phyloP scores from a whole-genome alignment of 2,888 invertebrate species.

The Hipparchia semele region DNA sequence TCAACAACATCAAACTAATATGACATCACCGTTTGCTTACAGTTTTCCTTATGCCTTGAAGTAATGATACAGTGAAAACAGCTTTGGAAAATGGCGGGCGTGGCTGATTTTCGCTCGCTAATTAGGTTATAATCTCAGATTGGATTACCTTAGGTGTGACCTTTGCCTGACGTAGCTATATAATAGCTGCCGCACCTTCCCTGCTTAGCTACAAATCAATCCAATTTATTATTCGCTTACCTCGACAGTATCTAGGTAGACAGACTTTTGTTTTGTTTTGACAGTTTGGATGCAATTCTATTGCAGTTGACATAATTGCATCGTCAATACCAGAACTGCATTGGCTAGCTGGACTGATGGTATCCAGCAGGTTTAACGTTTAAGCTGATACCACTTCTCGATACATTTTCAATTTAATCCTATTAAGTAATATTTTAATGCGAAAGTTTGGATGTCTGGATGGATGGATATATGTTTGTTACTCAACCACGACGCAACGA shows the following conservation, averaged over 20 bases:
- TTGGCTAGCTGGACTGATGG: too few species aligned
- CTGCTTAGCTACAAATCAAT: constrained; percentile 15
- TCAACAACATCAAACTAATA: neutral
- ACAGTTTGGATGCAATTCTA: neutral
- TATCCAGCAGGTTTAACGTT: too few species aligned
- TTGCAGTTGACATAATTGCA: too few species aligned
- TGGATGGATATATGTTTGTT: too few species aligned
- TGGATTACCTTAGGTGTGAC: constrained; percentile 44
- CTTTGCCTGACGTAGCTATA: constrained; percentile 38
- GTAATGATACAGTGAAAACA: neutral
- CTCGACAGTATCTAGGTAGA: neutral
- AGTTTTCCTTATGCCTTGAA: neutral
- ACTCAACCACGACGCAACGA: too few species aligned
- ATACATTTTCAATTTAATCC: too few species aligned
- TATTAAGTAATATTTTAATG: too few species aligned
- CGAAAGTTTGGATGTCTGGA: too few species aligned
- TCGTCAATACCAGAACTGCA: too few species aligned
- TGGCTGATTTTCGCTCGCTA: constrained; percentile 39
- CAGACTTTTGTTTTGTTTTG: neutral
- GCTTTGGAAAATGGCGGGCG: constrained; percentile 37
- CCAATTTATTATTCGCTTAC: neutral
- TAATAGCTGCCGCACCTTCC: constrained; percentile 34
- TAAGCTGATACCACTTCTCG: too few species aligned
- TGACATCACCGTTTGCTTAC: neutral
- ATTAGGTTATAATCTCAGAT: constrained; percentile 46